These are phyloP conservation scores for Sussaba pulchella DNA, from an alignment of 2,888 invertebrate genomes.

Conservation along the genomic window DNA sequence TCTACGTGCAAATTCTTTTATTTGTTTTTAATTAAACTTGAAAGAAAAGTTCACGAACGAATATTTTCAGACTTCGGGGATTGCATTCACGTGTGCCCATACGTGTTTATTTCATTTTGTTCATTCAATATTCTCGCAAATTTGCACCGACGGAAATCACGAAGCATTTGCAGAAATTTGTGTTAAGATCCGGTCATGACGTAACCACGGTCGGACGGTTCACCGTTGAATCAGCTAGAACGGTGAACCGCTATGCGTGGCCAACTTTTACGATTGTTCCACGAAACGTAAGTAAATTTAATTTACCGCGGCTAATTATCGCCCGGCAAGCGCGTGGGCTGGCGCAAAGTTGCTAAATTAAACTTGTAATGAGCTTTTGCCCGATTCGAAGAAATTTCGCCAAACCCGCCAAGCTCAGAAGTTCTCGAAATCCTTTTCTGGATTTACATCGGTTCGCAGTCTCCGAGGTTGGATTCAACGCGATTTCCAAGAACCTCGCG, in stretches of 20 bases:
- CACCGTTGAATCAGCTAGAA: not conserved
- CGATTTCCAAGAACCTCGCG: constrained; percentile 42
- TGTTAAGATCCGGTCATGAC: constrained; percentile 22
- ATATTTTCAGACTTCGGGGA: not conserved
- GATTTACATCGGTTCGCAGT: too few species aligned
- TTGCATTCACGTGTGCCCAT: too few species aligned
- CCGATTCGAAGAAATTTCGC: constrained; percentile 81
- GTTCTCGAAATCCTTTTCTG: constrained; percentile 51
- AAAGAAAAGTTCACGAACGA: not conserved
- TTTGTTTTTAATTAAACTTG: not conserved
- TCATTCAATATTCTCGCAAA: too few species aligned
- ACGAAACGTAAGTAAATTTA: constrained; percentile 81
- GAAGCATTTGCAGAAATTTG: not conserved
- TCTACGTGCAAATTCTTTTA: too few species aligned
- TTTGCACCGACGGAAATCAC: not conserved
- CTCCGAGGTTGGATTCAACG: constrained; percentile 39
- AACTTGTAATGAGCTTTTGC: constrained; percentile 83
- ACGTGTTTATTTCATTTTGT: too few species aligned
- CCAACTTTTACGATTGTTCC: constrained; percentile 80
- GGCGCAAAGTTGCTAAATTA: constrained; percentile 81
- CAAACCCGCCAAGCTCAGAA: constrained; percentile 58
- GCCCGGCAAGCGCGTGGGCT: constrained; percentile 63
- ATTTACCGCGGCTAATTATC: constrained; percentile 82
- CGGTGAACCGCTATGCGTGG: constrained; percentile 12
- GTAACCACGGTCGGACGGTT: constrained; percentile 1